phyloP scores from a whole-genome alignment of 64 coral and sea anemone genomes.

The Porites lutea region DNA sequence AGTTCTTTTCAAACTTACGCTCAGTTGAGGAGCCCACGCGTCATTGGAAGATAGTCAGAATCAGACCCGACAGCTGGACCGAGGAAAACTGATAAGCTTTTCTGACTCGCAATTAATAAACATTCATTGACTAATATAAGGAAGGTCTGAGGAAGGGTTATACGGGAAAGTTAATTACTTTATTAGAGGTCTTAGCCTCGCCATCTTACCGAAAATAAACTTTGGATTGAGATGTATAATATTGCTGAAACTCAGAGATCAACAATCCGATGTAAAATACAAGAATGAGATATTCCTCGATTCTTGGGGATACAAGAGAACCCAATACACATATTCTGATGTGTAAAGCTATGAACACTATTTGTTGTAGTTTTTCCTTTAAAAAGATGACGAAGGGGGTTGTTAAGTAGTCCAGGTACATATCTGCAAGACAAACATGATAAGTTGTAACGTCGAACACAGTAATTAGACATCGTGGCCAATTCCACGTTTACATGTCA shows the following conservation, averaged over 20 bases:
- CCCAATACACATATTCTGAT: not conserved
- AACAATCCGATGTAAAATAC: not conserved
- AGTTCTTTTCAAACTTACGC: no score
- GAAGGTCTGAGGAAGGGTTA: no score
- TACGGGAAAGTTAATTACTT: no score
- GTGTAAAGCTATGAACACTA: constrained; percentile 7
- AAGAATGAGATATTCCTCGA: not conserved
- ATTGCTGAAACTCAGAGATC: not conserved
- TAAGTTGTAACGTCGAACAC: no score
- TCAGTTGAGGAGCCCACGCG: no score
- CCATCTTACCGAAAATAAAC: not conserved
- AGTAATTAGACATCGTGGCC: no score
- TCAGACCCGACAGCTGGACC: no score
- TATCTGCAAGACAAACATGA: constrained; percentile 12
- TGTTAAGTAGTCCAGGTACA: not conserved
- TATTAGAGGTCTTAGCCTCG: not conserved
- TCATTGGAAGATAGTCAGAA: no score
- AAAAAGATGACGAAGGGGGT: not conserved
- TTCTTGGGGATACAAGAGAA: not conserved
- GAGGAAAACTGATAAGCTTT: no score
- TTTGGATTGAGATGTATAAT: not conserved
- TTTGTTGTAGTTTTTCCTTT: not conserved
- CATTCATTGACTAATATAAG: no score
- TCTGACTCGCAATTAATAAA: no score
- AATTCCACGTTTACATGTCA: no score